phyloP scores from a whole-genome alignment of 53 echinoderm and acorn worm genomes.

The Echinarachnius parma region DNA sequence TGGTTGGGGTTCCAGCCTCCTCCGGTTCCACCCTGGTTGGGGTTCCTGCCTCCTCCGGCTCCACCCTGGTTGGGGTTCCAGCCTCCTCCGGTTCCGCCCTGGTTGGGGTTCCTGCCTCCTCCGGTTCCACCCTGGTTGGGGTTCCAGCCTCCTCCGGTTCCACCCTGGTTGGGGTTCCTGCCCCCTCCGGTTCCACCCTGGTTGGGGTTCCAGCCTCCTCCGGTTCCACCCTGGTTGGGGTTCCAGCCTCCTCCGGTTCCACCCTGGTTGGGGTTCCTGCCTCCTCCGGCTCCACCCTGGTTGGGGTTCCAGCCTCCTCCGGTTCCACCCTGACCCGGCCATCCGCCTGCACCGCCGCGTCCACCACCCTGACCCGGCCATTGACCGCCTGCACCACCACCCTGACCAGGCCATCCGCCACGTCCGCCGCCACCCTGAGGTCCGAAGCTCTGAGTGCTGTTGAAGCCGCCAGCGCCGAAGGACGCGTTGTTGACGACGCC shows the following conservation, averaged over 20 bases:
- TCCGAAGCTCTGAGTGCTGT: constrained; percentile 2
- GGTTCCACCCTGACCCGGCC: neutral
- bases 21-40: too few relatives aligned
- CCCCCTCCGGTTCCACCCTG: constrained; percentile 3
- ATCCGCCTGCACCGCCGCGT: neutral
- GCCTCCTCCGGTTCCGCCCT: too few relatives aligned
- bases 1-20: constrained; percentile 1
- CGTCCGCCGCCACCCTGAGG: neutral
- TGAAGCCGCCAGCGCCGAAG: constrained; percentile 2
- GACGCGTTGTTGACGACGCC: neutral
- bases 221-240: constrained; percentile 4
- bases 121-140: too few relatives aligned
- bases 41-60: too few relatives aligned
- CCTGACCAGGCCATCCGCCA: neutral
- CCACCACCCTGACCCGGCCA: constrained; percentile 1
- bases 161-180: neutral
- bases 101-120: too few relatives aligned
- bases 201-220: constrained; percentile 9
- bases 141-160: too few relatives aligned
- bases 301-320: neutral
- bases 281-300: neutral
- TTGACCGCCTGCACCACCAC: neutral
- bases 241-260: neutral
- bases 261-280: neutral
- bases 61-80: too few relatives aligned